A percentile compares a stretch with the other conserved stretches of the same genome.
Evolutionary conservation across 2,113 vertebrate species (phyloP).

Genomic region (Labrus mixtus): DNA sequence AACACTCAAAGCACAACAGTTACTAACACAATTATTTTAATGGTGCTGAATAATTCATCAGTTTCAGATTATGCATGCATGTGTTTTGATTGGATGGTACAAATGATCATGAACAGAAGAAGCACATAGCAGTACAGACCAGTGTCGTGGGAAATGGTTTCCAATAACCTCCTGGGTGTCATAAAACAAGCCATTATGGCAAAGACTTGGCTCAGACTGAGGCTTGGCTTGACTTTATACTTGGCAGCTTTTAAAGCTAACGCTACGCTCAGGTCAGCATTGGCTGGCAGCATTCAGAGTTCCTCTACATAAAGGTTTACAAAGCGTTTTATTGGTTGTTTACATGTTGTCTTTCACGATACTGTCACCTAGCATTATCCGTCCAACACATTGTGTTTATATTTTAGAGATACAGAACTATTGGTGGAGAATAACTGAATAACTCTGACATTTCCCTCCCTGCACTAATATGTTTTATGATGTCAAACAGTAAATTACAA

Average conservation of each 20-base stretch:
- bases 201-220: conserved; percentile 50
- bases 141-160: conserved; percentile 39
- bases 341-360: background rate
- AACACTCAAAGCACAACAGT: conserved; percentile 70
- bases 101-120: conserved; percentile 39
- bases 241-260: conserved; percentile 60
- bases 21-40: conserved; percentile 67
- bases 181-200: conserved; percentile 55
- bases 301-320: conserved; percentile 36
- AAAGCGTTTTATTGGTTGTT: conserved; percentile 48
- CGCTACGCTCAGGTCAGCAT: conserved; percentile 34
- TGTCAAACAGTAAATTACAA: no score
- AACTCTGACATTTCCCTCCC: no score
- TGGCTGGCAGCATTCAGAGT: conserved; percentile 38
- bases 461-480: no score
- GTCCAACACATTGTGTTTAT: background rate
- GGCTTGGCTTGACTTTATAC: conserved; percentile 46
- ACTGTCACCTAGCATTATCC: no score
- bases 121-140: conserved; percentile 33
- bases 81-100: conserved; percentile 64
- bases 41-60: conserved; percentile 70
- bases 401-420: no score
- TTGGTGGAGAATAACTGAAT: no score
- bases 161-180: conserved; percentile 42
- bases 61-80: conserved; percentile 53